Evolutionary conservation across 2,113 vertebrate genomes (phyloP), one percentile per base, ranked within the genome.

Genomic region (Megaptera novaeangliae): DNA sequence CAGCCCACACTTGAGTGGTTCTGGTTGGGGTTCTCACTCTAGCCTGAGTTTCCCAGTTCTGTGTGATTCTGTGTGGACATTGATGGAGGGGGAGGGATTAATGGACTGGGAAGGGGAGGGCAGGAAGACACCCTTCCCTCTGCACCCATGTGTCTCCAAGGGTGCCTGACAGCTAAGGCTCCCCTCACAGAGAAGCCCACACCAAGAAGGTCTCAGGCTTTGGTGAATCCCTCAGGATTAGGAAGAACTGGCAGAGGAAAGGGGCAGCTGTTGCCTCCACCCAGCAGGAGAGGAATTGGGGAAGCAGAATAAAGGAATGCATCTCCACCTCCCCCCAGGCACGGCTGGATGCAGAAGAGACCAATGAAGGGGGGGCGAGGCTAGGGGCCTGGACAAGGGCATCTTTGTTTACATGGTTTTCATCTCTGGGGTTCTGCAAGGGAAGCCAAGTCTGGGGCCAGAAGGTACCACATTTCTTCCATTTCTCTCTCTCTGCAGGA

Each of bases 381-480:
- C 20, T 12, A 44, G 34, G 39, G 61, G 23, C 31, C 52, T 9
- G 15, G 34, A 71, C 93, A 82, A 88, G 39, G 39, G 71, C 71
- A 63, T 93, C 91, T 92, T 86, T 97, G 92, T 97, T 91, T 77
- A 34, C 0, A 2, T 10, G 17, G 4, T 2, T 63, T 63, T 84
- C 39, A 14, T 74, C 77, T 69, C 31, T 49, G 21, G 41, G 55
- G 92, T 36, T 88, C 55, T 8, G 52, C 36, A 29, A 80, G 31
- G 52, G 44, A 69, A 77, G 81, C 39, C 64, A 44, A 39, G 29
- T 82, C 88, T 52, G 69, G 46, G 57, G 72, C 63, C 92, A 57
- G 29, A 57, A 46, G 71, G 9, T 4, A 21, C 18, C 27, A 6
- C 8, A 11, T 77, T 74, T 77, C 71, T 69, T 85, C 63, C 81